Evolutionary conservation across 2,797 vertebrate species (phyloP), one percentile per base, ranked within the genome.

Genomic region (Bovichtus variegatus): DNA sequence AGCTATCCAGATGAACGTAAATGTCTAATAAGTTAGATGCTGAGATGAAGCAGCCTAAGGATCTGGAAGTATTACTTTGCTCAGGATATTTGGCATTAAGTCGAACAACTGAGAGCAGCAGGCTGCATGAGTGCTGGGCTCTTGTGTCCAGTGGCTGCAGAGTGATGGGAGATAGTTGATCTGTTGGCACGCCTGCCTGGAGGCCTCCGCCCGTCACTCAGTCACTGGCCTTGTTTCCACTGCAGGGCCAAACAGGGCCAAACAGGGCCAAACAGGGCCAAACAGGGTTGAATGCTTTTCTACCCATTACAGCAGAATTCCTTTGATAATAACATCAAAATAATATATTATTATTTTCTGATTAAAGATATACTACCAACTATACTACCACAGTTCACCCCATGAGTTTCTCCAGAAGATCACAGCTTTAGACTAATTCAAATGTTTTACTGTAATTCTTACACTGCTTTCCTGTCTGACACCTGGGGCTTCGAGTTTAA

Each of bases 101-200:
- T 81, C 55, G 12, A 8, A 51, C 57, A 69, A 11, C 68, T 71
- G 65, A 77, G 74, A 34, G 40, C 73, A 40, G 50, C 7, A 80
- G 31, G 31, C 7, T 8, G 34, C 81, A 85, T 73, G 84, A 90
- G 86, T 88, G 87, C 58, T 54, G 69, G 71, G 69, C 85, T 92
- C 88, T 92, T 78, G 57, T 83, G 76, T 90, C 63, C 90, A 92
- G 87, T 87, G 86, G 88, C 85, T 91, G 89, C 64, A 60, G 92
- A 92, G 94, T 94, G 94, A 93, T 65, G 65, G 88, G 76, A 83
- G 93, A 93, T 90, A 80, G 90, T 82, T 64, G 80, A 86, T 89
- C 89, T 79, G 84, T 73, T 84, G 87, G 88, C 84, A 85, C 74
- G 79, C 78, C 75, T 23, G 31, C 57, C 71, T 67, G 71, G 68